phyloP scores from a whole-genome alignment of 2,888 invertebrate species.

The Sinopyrophorus schimmeli region DNA sequence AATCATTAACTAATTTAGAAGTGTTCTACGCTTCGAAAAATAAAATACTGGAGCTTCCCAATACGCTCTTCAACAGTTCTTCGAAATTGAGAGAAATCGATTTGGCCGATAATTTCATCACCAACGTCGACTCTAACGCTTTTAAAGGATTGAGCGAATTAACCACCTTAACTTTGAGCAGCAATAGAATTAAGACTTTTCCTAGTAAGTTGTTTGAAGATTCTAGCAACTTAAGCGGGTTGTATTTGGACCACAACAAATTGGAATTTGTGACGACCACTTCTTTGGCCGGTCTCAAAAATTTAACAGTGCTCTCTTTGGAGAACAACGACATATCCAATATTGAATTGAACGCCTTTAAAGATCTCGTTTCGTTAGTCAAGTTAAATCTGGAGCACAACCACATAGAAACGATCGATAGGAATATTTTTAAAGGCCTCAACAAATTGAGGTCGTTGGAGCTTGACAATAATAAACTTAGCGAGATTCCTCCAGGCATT shows the following conservation, averaged over 20 bases:
- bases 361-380: not conserved
- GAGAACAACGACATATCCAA: constrained; percentile 1
- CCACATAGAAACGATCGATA: not conserved
- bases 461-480: not conserved
- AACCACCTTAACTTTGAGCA: not conserved
- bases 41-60: constrained; percentile 7
- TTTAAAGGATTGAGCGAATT: constrained; percentile 3
- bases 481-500: not conserved
- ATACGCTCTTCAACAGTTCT: not conserved
- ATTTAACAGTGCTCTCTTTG: not conserved
- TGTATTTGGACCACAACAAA: constrained; percentile 4
- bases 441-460: not conserved
- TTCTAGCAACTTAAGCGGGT: not conserved
- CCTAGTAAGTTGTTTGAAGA: constrained; percentile 1
- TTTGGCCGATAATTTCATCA: constrained; percentile 6
- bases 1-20: not conserved
- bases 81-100: not conserved
- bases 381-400: constrained; percentile 7
- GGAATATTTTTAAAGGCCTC: constrained; percentile 1
- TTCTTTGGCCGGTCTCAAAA: not conserved
- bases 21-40: constrained; percentile 7
- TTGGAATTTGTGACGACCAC: not conserved
- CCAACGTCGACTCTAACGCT: not conserved
- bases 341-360: constrained; percentile 7
- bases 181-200: not conserved